Evolutionary conservation across 2,888 invertebrate genomes (phyloP).

Genomic region (Gymnosoma rotundatum): DNA sequence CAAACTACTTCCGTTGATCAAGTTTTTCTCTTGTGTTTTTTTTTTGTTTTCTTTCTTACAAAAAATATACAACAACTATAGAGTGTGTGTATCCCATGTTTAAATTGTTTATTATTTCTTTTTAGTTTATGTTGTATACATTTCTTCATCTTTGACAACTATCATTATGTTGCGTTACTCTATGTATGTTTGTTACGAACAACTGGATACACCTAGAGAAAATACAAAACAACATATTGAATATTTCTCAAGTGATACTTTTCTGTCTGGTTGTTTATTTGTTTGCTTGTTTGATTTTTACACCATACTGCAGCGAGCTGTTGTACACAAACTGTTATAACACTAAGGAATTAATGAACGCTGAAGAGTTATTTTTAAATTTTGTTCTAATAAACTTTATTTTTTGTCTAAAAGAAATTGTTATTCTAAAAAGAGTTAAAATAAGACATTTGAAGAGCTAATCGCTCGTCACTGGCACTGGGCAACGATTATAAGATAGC

Average conservation of each 20-base stretch:
- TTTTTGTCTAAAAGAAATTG: no score
- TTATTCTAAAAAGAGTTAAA: no score
- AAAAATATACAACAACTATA: not conserved
- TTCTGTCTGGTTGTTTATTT: slow-evolving; percentile 54
- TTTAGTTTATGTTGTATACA: slow-evolving; percentile 32
- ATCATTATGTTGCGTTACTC: slow-evolving; percentile 50
- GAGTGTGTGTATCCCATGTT: slow-evolving; percentile 4
- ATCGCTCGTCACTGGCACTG: no score
- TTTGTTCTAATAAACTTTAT: no score
- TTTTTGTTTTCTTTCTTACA: slow-evolving; percentile 3
- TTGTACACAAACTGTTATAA: slow-evolving; percentile 1
- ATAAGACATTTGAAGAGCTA: no score
- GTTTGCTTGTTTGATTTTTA: slow-evolving; percentile 44
- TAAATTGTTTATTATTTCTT: slow-evolving; percentile 14
- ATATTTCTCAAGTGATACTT: slow-evolving; percentile 64
- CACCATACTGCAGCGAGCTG: slow-evolving; percentile 33
- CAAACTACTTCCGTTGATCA: slow-evolving; percentile 67
- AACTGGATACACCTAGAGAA: slow-evolving; percentile 18
- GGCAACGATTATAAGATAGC: no score
- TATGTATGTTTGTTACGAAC: slow-evolving; percentile 32
- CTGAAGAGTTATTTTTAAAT: not conserved
- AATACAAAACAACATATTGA: slow-evolving; percentile 51
- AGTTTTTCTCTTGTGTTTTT: slow-evolving; percentile 55
- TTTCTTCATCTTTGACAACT: slow-evolving; percentile 52
- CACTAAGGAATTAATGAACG: slow-evolving; percentile 9